Evolutionary conservation across 1,140 invertebrate species (phyloP).

Genomic region (Diabrotica undecimpunctata): DNA sequence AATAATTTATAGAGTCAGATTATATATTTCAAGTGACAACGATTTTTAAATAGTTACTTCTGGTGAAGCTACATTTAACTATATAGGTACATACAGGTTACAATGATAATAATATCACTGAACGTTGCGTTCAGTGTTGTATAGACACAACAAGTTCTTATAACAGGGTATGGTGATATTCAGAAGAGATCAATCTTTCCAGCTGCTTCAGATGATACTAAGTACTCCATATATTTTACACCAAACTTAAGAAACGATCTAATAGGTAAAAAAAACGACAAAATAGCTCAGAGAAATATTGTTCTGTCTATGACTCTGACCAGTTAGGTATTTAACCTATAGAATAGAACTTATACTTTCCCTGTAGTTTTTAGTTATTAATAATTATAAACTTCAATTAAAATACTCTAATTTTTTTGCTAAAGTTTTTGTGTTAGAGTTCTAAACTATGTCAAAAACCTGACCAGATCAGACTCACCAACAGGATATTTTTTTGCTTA

Average conservation of each 20-base stretch:
- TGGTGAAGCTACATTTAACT: slow-evolving; percentile 21
- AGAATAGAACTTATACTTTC: no score
- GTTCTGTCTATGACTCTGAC: no score
- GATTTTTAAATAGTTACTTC: slow-evolving; percentile 11
- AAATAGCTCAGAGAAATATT: no score
- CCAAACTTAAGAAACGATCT: slow-evolving; percentile 9
- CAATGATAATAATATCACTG: slow-evolving; percentile 15
- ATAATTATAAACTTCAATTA: no score
- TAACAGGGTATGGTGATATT: neutral
- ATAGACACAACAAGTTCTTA: slow-evolving; percentile 6
- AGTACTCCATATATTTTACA: neutral
- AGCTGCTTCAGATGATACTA: neutral
- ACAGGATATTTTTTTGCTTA: no score
- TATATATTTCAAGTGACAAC: slow-evolving; percentile 18
- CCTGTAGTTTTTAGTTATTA: no score
- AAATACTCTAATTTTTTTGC: no score
- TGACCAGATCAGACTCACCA: no score
- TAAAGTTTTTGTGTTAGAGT: no score
- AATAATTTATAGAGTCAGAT: slow-evolving; percentile 3
- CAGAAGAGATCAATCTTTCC: slow-evolving; percentile 1
- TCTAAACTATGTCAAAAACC: no score
- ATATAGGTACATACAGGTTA: slow-evolving; percentile 19
- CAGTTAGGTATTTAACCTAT: no score
- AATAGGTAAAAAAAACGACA: neutral
- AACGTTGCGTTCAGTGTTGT: slow-evolving; percentile 10